Conservation (phyloP, 2,113 vertebrate species). For the Mugil cephalus region DNA sequence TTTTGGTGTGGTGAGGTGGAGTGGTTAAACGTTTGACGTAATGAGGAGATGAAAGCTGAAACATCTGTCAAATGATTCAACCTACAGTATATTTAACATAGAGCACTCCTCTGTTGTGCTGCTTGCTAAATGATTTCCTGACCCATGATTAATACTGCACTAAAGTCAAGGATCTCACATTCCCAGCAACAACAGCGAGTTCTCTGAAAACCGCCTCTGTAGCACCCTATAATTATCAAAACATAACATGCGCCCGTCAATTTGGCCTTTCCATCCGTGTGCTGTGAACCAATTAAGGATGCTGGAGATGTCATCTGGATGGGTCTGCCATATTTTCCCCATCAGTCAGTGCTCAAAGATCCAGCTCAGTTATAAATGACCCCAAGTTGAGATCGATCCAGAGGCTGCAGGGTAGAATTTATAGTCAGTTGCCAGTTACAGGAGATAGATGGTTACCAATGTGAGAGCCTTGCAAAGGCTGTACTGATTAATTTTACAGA, state of each 20-base stretch:
- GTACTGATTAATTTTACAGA: conserved; percentile 18
- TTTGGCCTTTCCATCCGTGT: conserved; percentile 59
- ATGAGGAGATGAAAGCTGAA: conserved; percentile 62
- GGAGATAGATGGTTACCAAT: conserved; percentile 38
- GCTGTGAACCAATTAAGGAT: conserved; percentile 66
- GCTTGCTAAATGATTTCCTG: conserved; percentile 59
- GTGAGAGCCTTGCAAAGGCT: conserved; percentile 18
- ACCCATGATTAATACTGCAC: conserved; percentile 69
- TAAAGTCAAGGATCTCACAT: conserved; percentile 46
- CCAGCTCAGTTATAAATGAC: conserved; percentile 18
- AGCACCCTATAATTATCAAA: conserved; percentile 74
- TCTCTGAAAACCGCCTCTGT: conserved; percentile 51
- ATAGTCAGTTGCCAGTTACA: conserved; percentile 44
- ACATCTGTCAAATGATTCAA: conserved; percentile 74
- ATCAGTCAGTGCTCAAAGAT: conserved; percentile 38
- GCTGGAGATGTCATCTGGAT: conserved; percentile 58
- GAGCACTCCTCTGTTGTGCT: conserved; percentile 9
- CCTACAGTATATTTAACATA: conserved; percentile 56
- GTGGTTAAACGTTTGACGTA: conserved; percentile 59
- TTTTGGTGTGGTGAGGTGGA: conserved; percentile 53
- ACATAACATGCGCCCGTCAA: conserved; percentile 60
- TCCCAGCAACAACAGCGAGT: conserved; percentile 62
- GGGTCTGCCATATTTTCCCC: conserved; percentile 30
- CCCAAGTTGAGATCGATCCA: conserved; percentile 50
- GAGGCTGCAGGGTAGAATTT: conserved; percentile 35